These are phyloP conservation scores for Nephrotoma flavescens DNA, from an alignment of 2,888 invertebrate genomes.

Conservation along the genomic window DNA sequence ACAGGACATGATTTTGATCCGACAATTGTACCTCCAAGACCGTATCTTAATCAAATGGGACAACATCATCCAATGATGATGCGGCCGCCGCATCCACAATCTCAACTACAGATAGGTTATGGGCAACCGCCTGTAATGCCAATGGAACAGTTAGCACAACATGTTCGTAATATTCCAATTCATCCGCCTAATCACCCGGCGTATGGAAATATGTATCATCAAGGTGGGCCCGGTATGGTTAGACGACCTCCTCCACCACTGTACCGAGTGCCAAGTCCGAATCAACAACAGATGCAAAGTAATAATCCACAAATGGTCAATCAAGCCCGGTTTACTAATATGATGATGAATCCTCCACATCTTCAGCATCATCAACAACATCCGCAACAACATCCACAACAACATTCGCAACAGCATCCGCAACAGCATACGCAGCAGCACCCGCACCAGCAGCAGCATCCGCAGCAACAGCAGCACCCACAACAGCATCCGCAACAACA, in stretches of 20 bases:
- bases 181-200: not conserved
- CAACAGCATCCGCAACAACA: conserved; percentile 11
- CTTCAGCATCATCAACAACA: conserved; percentile 18
- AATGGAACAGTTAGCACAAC: conserved; percentile 35
- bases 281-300: conserved; percentile 27
- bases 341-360: conserved; percentile 35
- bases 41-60: not conserved
- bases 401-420: conserved; percentile 14
- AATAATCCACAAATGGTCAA: conserved; percentile 34
- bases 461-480: conserved; percentile 15
- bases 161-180: conserved; percentile 19
- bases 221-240: not conserved
- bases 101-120: conserved; percentile 10
- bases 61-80: not conserved
- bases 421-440: conserved; percentile 14
- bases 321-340: conserved; percentile 19
- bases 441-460: conserved; percentile 7
- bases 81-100: conserved; percentile 8
- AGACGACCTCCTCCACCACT: conserved; percentile 14
- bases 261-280: conserved; percentile 9
- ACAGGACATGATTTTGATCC: conserved; percentile 15
- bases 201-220: not conserved
- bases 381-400: not conserved
- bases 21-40: not conserved
- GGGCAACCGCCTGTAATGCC: conserved; percentile 27